Conservation (phyloP, 2,113 vertebrate species). For the Echinops telfairi region DNA sequence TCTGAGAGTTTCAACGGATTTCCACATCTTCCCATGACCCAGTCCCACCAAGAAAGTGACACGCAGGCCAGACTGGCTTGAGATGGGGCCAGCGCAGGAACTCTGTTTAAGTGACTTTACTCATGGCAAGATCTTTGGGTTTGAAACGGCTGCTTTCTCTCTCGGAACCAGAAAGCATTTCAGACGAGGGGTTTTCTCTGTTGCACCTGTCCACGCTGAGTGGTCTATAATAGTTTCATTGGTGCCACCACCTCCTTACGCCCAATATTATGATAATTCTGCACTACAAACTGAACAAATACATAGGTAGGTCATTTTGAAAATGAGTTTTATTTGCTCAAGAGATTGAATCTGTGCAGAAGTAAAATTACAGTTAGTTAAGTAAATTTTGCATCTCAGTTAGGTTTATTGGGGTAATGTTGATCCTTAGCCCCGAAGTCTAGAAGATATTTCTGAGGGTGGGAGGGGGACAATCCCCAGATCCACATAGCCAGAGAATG, state of each 20-base stretch:
- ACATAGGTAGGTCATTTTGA: constrained; percentile 67
- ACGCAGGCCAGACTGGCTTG: not conserved
- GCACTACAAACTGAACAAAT: constrained; percentile 69
- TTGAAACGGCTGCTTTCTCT: constrained; percentile 32
- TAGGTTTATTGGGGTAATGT: constrained; percentile 26
- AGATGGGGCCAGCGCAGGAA: constrained; percentile 33
- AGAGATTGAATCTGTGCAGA: constrained; percentile 74
- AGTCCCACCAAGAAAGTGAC: not conserved
- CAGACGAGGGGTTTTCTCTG: not conserved
- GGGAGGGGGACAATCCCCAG: not conserved
- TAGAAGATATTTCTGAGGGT: constrained; percentile 36
- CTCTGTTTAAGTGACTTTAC: not conserved
- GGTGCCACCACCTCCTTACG: not conserved
- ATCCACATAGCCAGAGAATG: constrained; percentile 58
- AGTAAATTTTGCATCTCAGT: constrained; percentile 71
- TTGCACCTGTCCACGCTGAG: not conserved
- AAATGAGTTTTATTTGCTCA: constrained; percentile 72
- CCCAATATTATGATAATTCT: constrained; percentile 57
- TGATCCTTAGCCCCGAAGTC: constrained; percentile 54
- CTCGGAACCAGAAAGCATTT: constrained; percentile 30
- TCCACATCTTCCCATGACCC: not conserved
- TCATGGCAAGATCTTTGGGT: not conserved
- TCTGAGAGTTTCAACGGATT: not conserved
- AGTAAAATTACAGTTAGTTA: constrained; percentile 68
- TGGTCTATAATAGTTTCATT: not conserved